Evolutionary conservation across 2,113 vertebrate genomes (phyloP), one percentile per base, ranked within the genome.

Genomic region (Guaruba guarouba): DNA sequence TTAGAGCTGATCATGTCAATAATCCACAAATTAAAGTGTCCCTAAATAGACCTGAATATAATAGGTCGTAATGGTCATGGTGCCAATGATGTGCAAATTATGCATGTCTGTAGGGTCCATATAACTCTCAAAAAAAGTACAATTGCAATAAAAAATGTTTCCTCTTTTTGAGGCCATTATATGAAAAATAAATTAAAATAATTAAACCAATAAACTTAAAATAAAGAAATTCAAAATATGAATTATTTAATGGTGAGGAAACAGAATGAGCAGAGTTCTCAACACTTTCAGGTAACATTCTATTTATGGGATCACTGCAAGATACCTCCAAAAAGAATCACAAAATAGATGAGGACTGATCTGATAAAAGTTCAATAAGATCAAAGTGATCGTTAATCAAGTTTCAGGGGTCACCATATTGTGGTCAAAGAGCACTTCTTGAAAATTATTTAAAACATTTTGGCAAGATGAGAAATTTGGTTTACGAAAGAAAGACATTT

Each of bases 1-100:
- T 96, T 97, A 96, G 69, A 97, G 70, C 95, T 93, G 95, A 96
- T 97, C 96, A 96, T 95, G 96, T 97, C 96, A 97, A 97, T 97
- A 97, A 97, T 96, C 93, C 86, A 96, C 96, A 97, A 95, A 97
- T 96, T 96, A 97, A 97, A 97, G 96, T 92, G 93, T 93, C 96
- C 96, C 96, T 91, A 95, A 96, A 97, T 96, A 96, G 96, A 96
- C 91, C 88, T 96, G 95, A 95, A 94, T 96, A 94, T 96, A 97
- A 97, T 96, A 97, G 96, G 93, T 95, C 93, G 70, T 94, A 96
- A 96, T 92, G 88, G 91, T 88, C 18, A 1, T 80, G 74, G 93
- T 96, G 95, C 96, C 92, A 97, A 96, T 94, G 92, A 95, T 96
- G 93, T 93, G 91, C 95, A 96, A 97, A 96, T 96, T 97, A 94